Base-by-base conservation (phyloP, 2,797 vertebrate genomes). In the Molossus alvarezi region DNA sequence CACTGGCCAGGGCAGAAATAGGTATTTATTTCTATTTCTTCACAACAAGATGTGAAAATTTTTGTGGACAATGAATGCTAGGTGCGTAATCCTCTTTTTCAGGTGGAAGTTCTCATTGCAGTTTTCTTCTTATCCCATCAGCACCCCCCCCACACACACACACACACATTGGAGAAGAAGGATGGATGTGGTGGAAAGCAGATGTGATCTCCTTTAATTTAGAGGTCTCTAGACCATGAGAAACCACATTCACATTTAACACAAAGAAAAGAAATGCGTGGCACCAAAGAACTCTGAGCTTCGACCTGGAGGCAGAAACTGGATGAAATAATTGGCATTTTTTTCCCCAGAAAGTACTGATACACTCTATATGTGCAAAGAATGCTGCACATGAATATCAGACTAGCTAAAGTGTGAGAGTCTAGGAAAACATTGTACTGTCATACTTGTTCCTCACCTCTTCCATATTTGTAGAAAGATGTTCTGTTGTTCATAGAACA, bases 21-120 rank as follows among this genome's bases (percentile, higher is more conserved):
- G 41, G 41, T 45, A 45, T 67, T 67, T 58, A 84, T 33, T 84
- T 79, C 10, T 48, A 41, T 79, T 85, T 89, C 37, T 90, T 41
- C 9, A 20, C 14, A 60, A 65, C 14, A 89, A 71, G 10, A n/a
- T 41, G 3, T 73, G 15, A 67, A n/a, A 8, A 29, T 29, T 65
- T 72, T 33, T 85, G 29, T 3, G 37, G 48, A 89, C 29, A 58
- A 10, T 27, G 6, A 51, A 58, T 85, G 9, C 29, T 10, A 72
- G 18, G 9, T 14, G 48, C 29, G 29, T 76, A 55, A 45, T 53
- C 4, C 15, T 80, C 2, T 53, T 58, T 80, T 64, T 10, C 11
- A 67, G 20, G 25, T 60, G 25, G 51, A 79, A 45, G 37, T 58
- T 65, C 79, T 60, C 33, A 60, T 23, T 45, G 41, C 0, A 3